phyloP scores from a whole-genome alignment of 2,797 vertebrate genomes.

The Acanthurus tractus region DNA sequence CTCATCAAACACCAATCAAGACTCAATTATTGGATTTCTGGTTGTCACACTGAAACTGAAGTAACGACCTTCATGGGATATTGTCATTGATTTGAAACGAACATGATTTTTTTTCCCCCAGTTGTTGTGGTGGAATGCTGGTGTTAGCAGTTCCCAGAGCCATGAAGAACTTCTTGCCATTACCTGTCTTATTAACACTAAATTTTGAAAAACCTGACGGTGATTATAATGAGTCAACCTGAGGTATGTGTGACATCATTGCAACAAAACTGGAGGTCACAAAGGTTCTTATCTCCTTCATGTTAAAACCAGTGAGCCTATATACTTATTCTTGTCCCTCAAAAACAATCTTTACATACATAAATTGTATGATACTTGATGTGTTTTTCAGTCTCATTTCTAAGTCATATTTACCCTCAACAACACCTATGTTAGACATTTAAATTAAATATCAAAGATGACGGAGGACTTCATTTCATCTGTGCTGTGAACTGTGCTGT shows the following conservation, averaged over 20 bases:
- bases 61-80: background rate
- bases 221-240: constrained; percentile 1
- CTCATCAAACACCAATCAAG: background rate
- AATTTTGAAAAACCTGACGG: constrained; percentile 6
- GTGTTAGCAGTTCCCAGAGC: constrained; percentile 13
- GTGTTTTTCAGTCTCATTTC: background rate
- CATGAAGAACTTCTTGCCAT: constrained; percentile 4
- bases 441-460: constrained; percentile 22
- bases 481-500: constrained; percentile 13
- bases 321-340: background rate
- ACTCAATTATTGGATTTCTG: background rate
- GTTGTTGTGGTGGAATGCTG: background rate
- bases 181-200: constrained; percentile 10
- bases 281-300: background rate
- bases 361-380: background rate
- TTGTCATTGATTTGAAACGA: background rate
- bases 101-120: background rate
- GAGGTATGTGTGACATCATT: background rate
- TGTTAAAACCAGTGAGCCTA: background rate
- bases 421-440: background rate
- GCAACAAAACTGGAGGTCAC: background rate
- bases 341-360: background rate
- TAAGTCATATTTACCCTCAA: background rate
- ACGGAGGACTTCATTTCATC: constrained; percentile 14
- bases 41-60: background rate